Evolutionary conservation across 2,113 vertebrate genomes (phyloP).

Genomic region (Haemorhous mexicanus): DNA sequence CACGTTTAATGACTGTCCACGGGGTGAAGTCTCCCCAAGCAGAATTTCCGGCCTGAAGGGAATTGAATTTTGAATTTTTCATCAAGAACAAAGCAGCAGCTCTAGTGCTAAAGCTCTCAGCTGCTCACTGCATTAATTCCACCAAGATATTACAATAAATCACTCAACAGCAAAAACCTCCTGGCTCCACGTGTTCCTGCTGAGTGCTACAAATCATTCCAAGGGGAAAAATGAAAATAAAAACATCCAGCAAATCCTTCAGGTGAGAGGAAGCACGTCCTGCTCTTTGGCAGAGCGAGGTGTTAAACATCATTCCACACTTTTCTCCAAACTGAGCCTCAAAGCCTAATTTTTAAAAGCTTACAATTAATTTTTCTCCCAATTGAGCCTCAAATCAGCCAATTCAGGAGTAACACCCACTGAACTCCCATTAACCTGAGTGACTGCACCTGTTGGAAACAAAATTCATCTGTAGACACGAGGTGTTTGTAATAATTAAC

Average conservation of each 20-base stretch:
- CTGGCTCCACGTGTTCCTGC: neutral
- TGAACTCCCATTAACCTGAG: neutral
- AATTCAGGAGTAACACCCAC: neutral
- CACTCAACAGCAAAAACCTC: neutral
- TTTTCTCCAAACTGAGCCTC: neutral
- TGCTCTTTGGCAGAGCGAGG: neutral
- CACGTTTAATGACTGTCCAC: neutral
- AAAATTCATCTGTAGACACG: rapidly evolving
- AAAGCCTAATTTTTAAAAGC: neutral
- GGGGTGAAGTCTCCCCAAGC: neutral
- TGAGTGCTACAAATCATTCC: neutral
- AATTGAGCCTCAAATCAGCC: neutral
- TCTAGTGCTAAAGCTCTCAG: neutral
- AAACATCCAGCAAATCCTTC: neutral
- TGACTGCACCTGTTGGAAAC: neutral
- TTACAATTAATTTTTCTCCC: too few relatives aligned
- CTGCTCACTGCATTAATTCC: neutral
- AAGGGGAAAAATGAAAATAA: neutral
- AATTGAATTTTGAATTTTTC: neutral
- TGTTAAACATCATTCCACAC: neutral
- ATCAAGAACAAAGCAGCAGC: neutral
- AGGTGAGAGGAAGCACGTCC: neutral
- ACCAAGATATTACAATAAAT: neutral
- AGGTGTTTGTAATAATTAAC: neutral
- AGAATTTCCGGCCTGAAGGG: neutral